phyloP scores from a whole-genome alignment of 2,888 invertebrate species.

The Pseudococcus jackbeardsleyi region DNA sequence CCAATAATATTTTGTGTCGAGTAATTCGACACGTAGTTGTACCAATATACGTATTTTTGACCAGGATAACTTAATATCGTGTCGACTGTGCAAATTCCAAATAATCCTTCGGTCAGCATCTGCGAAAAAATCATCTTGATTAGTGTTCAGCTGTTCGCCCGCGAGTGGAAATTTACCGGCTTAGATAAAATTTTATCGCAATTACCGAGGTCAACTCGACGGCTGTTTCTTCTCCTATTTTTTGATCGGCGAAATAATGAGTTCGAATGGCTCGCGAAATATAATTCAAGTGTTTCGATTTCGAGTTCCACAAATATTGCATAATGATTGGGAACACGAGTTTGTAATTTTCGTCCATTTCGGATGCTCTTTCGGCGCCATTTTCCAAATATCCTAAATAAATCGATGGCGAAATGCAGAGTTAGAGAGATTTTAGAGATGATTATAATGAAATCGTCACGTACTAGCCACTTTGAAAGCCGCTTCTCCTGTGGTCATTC shows the following conservation, averaged over 20 bases:
- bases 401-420: too few relatives aligned
- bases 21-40: constrained; percentile 46
- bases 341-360: constrained; percentile 25
- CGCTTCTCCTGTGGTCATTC: constrained; percentile 80
- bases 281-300: background rate
- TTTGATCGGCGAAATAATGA: constrained; percentile 32
- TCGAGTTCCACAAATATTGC: constrained; percentile 8
- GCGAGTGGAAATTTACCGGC: background rate
- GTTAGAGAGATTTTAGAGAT: too few relatives aligned
- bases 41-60: constrained; percentile 40
- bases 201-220: background rate
- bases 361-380: background rate
- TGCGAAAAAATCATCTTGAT: background rate
- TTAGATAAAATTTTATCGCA: background rate
- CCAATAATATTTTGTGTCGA: background rate
- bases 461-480: constrained; percentile 71
- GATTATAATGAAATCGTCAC: background rate
- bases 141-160: background rate
- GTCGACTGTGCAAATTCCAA: background rate
- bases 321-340: background rate
- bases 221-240: background rate
- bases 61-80: background rate
- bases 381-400: constrained; percentile 8
- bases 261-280: constrained; percentile 25
- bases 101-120: constrained; percentile 26